Percentiles rank a stretch among this genome's conserved stretches.
Conservation (phyloP, 2,113 vertebrate genomes). For the Tachysurus vachellii region DNA sequence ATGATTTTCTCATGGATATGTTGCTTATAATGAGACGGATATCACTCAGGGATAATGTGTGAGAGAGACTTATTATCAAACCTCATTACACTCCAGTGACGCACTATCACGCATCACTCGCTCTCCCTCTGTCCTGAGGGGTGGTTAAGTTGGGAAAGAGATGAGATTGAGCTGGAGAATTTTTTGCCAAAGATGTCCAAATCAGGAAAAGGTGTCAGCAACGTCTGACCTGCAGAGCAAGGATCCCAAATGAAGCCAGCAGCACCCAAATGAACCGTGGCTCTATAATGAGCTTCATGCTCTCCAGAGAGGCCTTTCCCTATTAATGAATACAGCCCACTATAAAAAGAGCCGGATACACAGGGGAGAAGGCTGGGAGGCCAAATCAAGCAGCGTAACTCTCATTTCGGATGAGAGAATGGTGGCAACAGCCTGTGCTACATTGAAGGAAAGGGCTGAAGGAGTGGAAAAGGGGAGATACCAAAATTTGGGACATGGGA, state of each 20-base stretch:
- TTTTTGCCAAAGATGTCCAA: conserved; percentile 69
- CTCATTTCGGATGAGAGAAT: conserved; percentile 18
- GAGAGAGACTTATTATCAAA: conserved; percentile 38
- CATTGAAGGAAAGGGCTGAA: not conserved
- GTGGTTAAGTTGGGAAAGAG: conserved; percentile 72
- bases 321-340: conserved; percentile 53
- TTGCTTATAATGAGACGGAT: not conserved
- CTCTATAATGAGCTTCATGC: conserved; percentile 51
- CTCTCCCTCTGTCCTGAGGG: conserved; percentile 39
- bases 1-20: not conserved
- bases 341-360: conserved; percentile 52
- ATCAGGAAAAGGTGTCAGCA: conserved; percentile 71
- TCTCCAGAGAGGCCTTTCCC: conserved; percentile 42
- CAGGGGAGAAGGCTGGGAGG: conserved; percentile 12
- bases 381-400: conserved; percentile 18
- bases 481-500: not conserved
- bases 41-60: not conserved
- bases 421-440: not conserved
- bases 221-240: conserved; percentile 56
- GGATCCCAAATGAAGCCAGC: conserved; percentile 40
- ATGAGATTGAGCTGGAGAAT: conserved; percentile 75
- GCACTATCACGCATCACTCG: not conserved
- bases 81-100: conserved; percentile 41
- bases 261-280: conserved; percentile 46
- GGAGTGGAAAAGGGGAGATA: not conserved